phyloP scores from a whole-genome alignment of 2,113 vertebrate species.

The Engystomops pustulosus region DNA sequence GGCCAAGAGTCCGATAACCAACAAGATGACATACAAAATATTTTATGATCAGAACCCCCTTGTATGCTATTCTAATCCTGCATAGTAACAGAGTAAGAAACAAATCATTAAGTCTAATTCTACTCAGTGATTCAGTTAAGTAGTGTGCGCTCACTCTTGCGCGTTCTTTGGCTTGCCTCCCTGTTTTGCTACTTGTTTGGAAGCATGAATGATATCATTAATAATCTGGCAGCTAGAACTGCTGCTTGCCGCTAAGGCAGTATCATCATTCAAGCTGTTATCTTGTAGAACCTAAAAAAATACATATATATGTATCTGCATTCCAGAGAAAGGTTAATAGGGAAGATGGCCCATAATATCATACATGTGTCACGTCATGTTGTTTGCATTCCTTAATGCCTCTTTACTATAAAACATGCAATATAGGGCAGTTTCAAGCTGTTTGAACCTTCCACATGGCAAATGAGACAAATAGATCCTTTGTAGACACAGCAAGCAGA shows the following conservation, averaged over 20 bases:
- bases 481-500: slow-evolving; percentile 9
- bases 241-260: slow-evolving; percentile 42
- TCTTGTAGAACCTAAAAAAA: slow-evolving; percentile 35
- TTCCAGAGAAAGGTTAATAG: slow-evolving; percentile 19
- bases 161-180: slow-evolving; percentile 54
- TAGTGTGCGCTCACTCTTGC: slow-evolving; percentile 48
- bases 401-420: background rate
- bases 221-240: slow-evolving; percentile 54
- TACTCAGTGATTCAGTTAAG: slow-evolving; percentile 48
- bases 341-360: slow-evolving; percentile 28
- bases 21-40: background rate
- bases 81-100: slow-evolving; percentile 33
- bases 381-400: slow-evolving; percentile 43
- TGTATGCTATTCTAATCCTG: slow-evolving; percentile 3
- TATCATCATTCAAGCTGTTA: slow-evolving; percentile 59
- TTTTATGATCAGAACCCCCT: slow-evolving; percentile 3
- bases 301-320: background rate
- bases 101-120: slow-evolving; percentile 48
- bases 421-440: slow-evolving; percentile 6
- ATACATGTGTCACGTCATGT: slow-evolving; percentile 34
- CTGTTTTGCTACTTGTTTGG: slow-evolving; percentile 60
- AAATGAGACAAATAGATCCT: slow-evolving; percentile 36
- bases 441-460: background rate
- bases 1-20: background rate
- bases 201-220: slow-evolving; percentile 60